A percentile compares a stretch with the other conserved stretches of the same genome.
phyloP scores from a whole-genome alignment of 2,888 invertebrate genomes.

The Microchrysa polita region DNA sequence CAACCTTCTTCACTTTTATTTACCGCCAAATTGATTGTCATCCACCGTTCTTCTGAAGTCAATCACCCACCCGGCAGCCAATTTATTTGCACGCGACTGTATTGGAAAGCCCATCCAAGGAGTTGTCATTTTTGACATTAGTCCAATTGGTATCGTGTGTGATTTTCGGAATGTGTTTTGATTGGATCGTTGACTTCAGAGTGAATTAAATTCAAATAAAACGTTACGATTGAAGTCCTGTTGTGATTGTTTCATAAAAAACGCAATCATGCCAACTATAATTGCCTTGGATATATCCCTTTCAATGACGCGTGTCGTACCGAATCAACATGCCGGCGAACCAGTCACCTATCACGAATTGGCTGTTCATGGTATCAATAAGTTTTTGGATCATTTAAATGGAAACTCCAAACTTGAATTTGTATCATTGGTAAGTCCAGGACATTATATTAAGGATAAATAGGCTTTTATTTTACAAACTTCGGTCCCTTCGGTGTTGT shows the following conservation, averaged over 20 bases:
- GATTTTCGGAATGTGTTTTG: background rate
- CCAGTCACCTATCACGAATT: constrained; percentile 60
- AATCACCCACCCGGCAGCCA: background rate
- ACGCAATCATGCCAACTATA: constrained; percentile 61
- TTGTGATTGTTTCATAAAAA: background rate
- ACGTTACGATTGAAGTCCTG: too few relatives aligned
- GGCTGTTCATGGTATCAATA: constrained; percentile 61
- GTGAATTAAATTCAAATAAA: background rate
- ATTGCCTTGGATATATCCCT: constrained; percentile 63
- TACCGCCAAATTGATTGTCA: constrained; percentile 41
- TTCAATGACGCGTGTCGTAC: constrained; percentile 60
- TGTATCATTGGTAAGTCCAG: constrained; percentile 47
- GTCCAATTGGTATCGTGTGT: background rate
- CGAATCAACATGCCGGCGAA: constrained; percentile 54
- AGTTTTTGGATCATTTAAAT: constrained; percentile 60
- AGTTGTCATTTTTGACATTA: background rate
- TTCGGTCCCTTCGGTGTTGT: too few relatives aligned
- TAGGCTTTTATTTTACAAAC: too few relatives aligned
- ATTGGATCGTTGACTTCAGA: background rate
- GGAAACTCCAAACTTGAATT: constrained; percentile 57
- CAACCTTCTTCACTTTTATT: background rate
- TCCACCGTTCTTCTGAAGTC: background rate
- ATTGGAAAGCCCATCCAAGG: background rate
- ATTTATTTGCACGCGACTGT: background rate
- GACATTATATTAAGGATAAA: background rate